These are phyloP conservation scores for Hydraecia micacea DNA, from an alignment of 2,888 invertebrate genomes.

Conservation along the genomic window DNA sequence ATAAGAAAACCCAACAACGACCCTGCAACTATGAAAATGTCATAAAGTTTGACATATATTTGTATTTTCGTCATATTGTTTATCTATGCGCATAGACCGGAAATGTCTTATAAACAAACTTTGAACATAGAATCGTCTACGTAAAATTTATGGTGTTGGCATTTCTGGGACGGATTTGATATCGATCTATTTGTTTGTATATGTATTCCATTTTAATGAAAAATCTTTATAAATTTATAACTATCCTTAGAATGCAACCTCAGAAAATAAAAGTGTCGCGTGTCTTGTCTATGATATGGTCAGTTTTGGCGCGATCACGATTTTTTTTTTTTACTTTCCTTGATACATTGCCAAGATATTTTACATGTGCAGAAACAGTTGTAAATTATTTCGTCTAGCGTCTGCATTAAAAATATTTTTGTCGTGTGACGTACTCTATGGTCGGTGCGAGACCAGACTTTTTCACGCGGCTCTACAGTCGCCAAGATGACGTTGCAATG, in stretches of 20 bases:
- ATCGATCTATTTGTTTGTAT: conserved; percentile 11
- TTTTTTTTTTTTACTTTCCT: neutral
- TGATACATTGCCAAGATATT: conserved; percentile 39
- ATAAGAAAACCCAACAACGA: neutral
- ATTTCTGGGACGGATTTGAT: conserved; percentile 2
- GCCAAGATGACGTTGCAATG: conserved; percentile 4
- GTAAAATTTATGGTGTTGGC: conserved; percentile 25
- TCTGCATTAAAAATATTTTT: conserved; percentile 31
- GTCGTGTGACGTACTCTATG: neutral
- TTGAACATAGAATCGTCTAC: conserved; percentile 40
- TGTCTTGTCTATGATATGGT: neutral
- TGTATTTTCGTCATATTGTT: conserved; percentile 20
- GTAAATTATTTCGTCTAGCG: conserved; percentile 7
- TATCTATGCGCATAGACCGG: conserved; percentile 29
- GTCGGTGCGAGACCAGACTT: neutral
- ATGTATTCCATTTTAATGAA: neutral
- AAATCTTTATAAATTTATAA: neutral
- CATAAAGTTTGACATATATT: conserved; percentile 32
- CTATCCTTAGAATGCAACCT: neutral
- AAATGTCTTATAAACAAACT: conserved; percentile 37
- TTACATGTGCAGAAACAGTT: conserved; percentile 15
- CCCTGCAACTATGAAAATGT: conserved; percentile 1
- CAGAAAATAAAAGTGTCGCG: neutral
- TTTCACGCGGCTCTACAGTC: neutral
- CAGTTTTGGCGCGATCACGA: neutral